These are phyloP conservation scores for Manacus vitellinus DNA, from an alignment of 2,113 vertebrate species.

Conservation along the genomic window DNA sequence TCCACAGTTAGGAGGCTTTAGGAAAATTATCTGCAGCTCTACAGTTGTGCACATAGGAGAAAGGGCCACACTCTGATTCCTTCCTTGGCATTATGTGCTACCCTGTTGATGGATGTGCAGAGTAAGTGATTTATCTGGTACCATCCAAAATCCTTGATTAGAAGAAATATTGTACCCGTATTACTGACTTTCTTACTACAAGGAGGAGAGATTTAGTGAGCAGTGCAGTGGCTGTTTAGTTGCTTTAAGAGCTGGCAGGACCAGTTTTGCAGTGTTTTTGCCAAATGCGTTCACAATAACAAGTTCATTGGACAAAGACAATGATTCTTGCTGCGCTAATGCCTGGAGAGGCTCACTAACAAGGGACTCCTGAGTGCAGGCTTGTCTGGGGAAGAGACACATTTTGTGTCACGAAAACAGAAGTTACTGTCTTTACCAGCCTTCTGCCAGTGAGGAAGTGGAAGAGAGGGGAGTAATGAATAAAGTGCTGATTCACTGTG, in stretches of 20 bases:
- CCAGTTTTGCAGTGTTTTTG: slow-evolving; percentile 1
- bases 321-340: slow-evolving; percentile 14
- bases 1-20: not conserved
- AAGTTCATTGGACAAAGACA: slow-evolving; percentile 37
- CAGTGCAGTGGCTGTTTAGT: not conserved
- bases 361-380: not conserved
- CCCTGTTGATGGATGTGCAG: not conserved
- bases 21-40: not conserved
- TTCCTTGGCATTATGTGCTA: not conserved
- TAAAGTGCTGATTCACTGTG: not conserved
- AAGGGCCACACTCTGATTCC: not conserved
- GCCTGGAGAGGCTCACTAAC: not conserved
- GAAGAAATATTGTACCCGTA: not conserved
- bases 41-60: rapidly evolving
- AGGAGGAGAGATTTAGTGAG: not conserved
- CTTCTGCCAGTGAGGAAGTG: not conserved
- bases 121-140: not conserved
- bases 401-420: not conserved
- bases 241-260: not conserved
- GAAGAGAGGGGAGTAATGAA: not conserved
- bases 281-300: slow-evolving; percentile 7
- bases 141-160: not conserved
- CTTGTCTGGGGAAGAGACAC: not conserved
- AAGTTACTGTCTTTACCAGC: not conserved
- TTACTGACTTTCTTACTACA: not conserved